A percentile compares a stretch with the other conserved stretches of the same genome.
Conservation (phyloP, 2,888 invertebrate genomes). For the Reticulitermes lucifugus region DNA sequence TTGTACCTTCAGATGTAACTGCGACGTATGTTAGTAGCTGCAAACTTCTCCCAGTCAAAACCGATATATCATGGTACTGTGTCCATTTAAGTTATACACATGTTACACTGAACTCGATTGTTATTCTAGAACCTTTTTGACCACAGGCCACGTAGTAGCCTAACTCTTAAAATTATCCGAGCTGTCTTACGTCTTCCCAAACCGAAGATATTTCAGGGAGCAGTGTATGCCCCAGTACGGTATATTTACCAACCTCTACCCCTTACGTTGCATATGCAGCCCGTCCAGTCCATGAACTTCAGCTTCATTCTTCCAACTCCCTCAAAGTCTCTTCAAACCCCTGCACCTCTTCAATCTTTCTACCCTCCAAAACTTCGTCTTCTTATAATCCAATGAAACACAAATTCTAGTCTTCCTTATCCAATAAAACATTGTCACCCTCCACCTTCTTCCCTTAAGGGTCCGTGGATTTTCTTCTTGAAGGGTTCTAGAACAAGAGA, state of each 20-base stretch:
- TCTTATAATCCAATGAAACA: conserved; percentile 51
- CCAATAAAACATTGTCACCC: conserved; percentile 45
- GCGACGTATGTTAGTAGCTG: no score
- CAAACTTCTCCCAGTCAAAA: no score
- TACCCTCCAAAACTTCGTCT: conserved; percentile 21
- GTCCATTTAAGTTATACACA: no score
- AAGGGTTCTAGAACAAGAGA: not conserved
- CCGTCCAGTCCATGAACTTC: conserved; percentile 2
- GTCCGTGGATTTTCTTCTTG: conserved; percentile 31
- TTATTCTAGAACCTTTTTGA: no score
- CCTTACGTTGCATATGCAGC: not conserved
- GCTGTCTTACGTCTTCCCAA: no score
- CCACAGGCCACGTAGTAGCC: no score
- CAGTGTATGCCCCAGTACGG: no score
- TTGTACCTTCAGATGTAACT: no score
- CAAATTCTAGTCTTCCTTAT: conserved; percentile 47
- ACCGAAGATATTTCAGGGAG: no score
- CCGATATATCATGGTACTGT: no score
- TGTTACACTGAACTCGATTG: no score
- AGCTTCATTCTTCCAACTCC: not conserved
- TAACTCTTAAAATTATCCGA: no score
- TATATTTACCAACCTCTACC: not conserved
- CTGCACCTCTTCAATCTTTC: not conserved
- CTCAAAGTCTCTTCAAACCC: not conserved
- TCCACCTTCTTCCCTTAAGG: conserved; percentile 8